phyloP scores from a whole-genome alignment of 2,113 vertebrate genomes.

The Notothenia rossii region DNA sequence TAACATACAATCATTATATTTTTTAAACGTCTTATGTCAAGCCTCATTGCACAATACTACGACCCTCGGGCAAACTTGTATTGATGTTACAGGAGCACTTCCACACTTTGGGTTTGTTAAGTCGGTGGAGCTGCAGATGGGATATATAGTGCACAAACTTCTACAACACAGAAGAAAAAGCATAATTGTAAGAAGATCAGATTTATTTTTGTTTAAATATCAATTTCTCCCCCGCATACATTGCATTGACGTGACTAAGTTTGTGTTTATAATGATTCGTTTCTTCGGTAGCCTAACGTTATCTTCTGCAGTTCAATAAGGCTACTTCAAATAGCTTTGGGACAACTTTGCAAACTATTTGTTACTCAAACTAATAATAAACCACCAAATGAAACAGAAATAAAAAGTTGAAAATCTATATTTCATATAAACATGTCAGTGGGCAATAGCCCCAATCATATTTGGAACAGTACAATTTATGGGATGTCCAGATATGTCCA shows the following conservation, averaged over 20 bases:
- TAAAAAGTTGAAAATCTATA: neutral
- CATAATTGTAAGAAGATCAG: neutral
- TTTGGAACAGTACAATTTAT: neutral
- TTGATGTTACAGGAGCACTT: neutral
- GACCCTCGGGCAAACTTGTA: neutral
- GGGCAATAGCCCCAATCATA: neutral
- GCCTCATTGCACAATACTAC: neutral
- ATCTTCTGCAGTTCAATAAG: slow-evolving; percentile 5
- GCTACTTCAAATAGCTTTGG: neutral
- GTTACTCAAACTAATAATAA: neutral
- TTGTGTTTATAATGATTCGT: neutral
- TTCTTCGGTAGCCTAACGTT: neutral
- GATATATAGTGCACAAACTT: slow-evolving; percentile 37
- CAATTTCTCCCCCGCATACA: neutral
- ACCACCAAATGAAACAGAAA: neutral
- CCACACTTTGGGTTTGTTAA: neutral
- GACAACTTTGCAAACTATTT: neutral
- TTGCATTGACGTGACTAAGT: too few relatives aligned
- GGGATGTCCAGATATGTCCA: slow-evolving; percentile 51
- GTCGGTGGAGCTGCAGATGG: slow-evolving; percentile 6
- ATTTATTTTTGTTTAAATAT: too few relatives aligned
- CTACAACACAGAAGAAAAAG: slow-evolving; percentile 19
- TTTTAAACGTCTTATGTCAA: neutral
- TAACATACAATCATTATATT: neutral
- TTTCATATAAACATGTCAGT: neutral